These are phyloP conservation scores for Vulpes lagopus DNA, from an alignment of 2,113 vertebrate genomes.

Conservation along the genomic window DNA sequence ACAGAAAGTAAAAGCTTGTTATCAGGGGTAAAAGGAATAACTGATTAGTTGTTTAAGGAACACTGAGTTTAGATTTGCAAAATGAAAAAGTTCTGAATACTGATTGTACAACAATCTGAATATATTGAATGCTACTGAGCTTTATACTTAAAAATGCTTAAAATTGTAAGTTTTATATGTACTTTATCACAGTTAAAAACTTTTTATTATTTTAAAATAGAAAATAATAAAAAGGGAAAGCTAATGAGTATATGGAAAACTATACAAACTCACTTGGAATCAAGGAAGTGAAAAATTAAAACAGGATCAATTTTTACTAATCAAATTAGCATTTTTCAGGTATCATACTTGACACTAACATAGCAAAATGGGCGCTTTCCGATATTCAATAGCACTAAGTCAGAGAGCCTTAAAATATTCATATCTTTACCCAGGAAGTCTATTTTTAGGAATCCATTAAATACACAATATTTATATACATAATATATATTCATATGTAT, in stretches of 20 bases:
- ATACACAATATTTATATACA: background rate
- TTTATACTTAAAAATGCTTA: background rate
- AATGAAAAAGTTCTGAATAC: background rate
- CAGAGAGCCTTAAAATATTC: background rate
- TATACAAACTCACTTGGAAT: background rate
- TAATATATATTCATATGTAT: background rate
- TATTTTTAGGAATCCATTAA: conserved; percentile 29
- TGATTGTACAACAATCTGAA: background rate
- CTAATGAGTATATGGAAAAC: background rate
- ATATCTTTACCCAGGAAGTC: background rate
- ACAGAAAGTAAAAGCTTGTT: background rate
- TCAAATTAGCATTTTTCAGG: background rate
- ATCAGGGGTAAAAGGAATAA: background rate
- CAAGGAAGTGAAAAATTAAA: background rate
- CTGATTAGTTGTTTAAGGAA: background rate
- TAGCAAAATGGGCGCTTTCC: background rate
- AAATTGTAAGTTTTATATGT: background rate
- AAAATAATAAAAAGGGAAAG: background rate
- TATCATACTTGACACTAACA: background rate
- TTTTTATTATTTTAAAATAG: background rate
- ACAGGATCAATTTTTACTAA: background rate
- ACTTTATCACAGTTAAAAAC: background rate
- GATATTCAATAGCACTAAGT: background rate
- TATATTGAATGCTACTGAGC: background rate
- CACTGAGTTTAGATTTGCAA: background rate